Percentiles rank a stretch among this genome's conserved stretches.
These are phyloP conservation scores for Cricetomys ansorgei DNA, from an alignment of 2,113 vertebrate species.

Conservation along the genomic window DNA sequence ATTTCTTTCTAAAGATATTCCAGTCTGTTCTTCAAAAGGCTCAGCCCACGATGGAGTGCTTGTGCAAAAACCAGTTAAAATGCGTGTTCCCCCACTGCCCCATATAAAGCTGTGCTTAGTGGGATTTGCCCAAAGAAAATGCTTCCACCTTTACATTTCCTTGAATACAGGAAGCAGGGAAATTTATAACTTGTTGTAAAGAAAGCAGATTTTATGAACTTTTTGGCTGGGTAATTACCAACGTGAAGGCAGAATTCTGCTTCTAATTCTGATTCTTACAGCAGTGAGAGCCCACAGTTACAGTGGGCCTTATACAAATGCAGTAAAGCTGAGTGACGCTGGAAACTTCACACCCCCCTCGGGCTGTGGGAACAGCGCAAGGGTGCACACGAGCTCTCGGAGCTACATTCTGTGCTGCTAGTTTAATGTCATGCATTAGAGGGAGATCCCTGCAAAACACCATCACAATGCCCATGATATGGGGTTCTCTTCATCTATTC, in stretches of 20 bases:
- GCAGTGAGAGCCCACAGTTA: background rate
- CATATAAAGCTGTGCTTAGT: background rate
- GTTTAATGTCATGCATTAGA: background rate
- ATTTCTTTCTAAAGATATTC: constrained; percentile 75
- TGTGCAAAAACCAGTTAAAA: constrained; percentile 76
- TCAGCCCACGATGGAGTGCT: constrained; percentile 6
- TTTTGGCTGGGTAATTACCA: constrained; percentile 46
- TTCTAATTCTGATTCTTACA: background rate
- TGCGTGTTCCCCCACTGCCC: constrained; percentile 32
- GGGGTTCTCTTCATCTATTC: background rate
- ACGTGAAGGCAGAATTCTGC: constrained; percentile 41
- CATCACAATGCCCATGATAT: background rate
- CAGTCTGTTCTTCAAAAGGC: constrained; percentile 78
- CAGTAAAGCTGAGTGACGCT: background rate
- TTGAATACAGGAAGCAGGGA: background rate
- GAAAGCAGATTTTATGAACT: background rate
- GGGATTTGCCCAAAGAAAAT: constrained; percentile 36
- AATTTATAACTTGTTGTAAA: constrained; percentile 54
- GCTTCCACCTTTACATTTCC: constrained; percentile 43
- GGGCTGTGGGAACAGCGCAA: background rate
- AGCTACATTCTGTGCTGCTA: background rate
- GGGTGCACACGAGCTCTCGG: background rate
- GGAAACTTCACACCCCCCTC: constrained; percentile 8
- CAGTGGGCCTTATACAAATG: background rate
- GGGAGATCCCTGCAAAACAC: background rate